A percentile compares a stretch with the other conserved stretches of the same genome.
Evolutionary conservation across 2,113 vertebrate species (phyloP).

Genomic region (Charadrius vociferus): DNA sequence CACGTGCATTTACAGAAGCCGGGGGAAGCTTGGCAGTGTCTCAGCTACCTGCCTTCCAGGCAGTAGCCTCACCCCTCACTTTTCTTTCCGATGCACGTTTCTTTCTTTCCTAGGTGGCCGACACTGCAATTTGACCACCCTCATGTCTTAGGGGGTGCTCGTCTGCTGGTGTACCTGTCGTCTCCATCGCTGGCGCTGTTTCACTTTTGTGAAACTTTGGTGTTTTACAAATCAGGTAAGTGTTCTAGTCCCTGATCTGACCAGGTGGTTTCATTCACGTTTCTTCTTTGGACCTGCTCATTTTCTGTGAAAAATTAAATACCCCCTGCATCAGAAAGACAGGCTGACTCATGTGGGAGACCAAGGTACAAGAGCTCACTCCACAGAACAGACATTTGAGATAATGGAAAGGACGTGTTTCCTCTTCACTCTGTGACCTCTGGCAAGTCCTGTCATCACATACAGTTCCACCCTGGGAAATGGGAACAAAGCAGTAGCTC

Average conservation of each 20-base stretch:
- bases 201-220: neutral
- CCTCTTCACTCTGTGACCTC: neutral
- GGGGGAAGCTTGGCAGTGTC: neutral
- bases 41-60: neutral
- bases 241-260: neutral
- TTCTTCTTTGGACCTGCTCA: neutral
- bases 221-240: neutral
- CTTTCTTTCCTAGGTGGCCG: neutral
- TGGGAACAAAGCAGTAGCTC: neutral
- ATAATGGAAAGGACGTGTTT: neutral
- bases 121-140: neutral
- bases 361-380: neutral
- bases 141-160: neutral
- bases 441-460: neutral
- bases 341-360: neutral
- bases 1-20: neutral
- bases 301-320: neutral
- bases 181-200: neutral
- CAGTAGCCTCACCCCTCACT: neutral
- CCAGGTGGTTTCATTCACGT: neutral
- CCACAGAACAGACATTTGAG: neutral
- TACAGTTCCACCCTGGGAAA: neutral
- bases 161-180: rapidly evolving
- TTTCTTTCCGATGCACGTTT: neutral
- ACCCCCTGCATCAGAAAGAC: neutral